Percentiles rank a stretch among this genome's conserved stretches.
These are phyloP conservation scores for Drosophila truncata DNA, from an alignment of 1,140 invertebrate genomes.

Conservation along the genomic window DNA sequence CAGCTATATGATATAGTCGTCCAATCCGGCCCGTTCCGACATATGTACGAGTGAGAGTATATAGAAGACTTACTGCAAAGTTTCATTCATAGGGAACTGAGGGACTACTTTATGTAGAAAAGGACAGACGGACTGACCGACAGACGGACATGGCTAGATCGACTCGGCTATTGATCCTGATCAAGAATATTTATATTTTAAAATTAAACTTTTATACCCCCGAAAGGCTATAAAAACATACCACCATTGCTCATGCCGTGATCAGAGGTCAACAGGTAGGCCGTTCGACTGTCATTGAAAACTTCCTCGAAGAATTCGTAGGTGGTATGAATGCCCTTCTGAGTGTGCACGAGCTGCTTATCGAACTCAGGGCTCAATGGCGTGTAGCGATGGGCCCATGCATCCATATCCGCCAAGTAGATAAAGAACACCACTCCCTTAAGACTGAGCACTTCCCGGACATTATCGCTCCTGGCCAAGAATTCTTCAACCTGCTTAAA, in stretches of 20 bases:
- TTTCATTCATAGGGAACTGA: no score
- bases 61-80: no score
- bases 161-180: no score
- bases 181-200: no score
- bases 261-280: slow-evolving; percentile 97
- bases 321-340: slow-evolving; percentile 90
- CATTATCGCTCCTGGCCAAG: slow-evolving; percentile 86
- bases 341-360: slow-evolving; percentile 92
- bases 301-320: slow-evolving; percentile 90
- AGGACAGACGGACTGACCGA: no score
- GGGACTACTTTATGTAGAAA: no score
- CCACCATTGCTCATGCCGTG: slow-evolving; percentile 99
- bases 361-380: slow-evolving; percentile 94
- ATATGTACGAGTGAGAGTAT: no score
- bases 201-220: no score
- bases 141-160: no score
- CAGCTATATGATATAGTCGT: no score
- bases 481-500: slow-evolving; percentile 85
- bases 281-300: slow-evolving; percentile 92
- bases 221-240: slow-evolving; percentile 52
- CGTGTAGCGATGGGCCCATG: slow-evolving; percentile 88
- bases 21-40: no score
- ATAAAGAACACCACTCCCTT: slow-evolving; percentile 93
- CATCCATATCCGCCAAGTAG: slow-evolving; percentile 97
- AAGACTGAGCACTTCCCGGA: slow-evolving; percentile 85